Percentiles rank a stretch among this genome's conserved stretches.
Evolutionary conservation across 2,888 invertebrate genomes (phyloP).

Genomic region (Cryptops parisi): DNA sequence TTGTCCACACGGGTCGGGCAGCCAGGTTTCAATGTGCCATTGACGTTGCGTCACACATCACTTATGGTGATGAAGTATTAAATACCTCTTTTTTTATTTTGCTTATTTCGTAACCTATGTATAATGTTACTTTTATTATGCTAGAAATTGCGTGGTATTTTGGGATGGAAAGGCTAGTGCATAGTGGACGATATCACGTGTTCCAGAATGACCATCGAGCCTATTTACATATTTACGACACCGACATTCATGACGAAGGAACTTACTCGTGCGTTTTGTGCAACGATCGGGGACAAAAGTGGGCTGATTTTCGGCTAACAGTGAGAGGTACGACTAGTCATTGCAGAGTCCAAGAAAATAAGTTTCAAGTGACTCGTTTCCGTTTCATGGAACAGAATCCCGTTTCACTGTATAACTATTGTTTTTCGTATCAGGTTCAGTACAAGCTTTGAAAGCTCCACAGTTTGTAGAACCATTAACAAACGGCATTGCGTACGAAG

Average conservation of each 20-base stretch:
- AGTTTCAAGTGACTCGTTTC: no score
- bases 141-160: slow-evolving; percentile 23
- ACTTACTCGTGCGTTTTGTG: slow-evolving; percentile 27
- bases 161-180: slow-evolving; percentile 20
- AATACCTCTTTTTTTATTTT: no score
- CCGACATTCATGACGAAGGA: slow-evolving; percentile 24
- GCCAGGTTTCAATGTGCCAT: slow-evolving; percentile 15
- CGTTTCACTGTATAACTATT: no score
- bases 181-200: slow-evolving; percentile 18
- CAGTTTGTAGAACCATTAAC: slow-evolving; percentile 26
- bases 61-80: no score
- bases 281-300: slow-evolving; percentile 22
- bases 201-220: slow-evolving; percentile 19
- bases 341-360: no score
- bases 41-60: no score
- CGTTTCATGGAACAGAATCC: no score
- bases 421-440: neutral
- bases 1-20: slow-evolving; percentile 18
- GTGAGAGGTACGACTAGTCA: slow-evolving; percentile 20
- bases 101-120: no score
- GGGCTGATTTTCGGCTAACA: slow-evolving; percentile 22
- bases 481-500: slow-evolving; percentile 26
- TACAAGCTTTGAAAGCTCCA: neutral
- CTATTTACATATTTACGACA: slow-evolving; percentile 23
- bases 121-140: no score